A percentile compares a stretch with the other conserved stretches of the same genome.
phyloP scores from a whole-genome alignment of 1,140 invertebrate genomes.

The Drosophila tristis region DNA sequence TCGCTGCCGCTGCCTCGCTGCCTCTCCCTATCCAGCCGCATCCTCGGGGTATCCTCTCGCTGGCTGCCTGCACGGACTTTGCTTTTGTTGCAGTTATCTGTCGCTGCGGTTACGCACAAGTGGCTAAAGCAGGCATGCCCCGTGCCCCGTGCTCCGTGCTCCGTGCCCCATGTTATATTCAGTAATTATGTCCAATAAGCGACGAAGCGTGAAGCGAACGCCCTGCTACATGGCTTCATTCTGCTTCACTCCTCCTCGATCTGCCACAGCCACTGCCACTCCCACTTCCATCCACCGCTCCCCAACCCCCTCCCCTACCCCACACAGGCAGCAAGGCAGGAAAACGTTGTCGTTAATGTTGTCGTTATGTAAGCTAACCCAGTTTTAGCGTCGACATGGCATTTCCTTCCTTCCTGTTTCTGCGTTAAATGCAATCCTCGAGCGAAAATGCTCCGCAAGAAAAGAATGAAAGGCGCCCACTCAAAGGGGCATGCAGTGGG shows the following conservation, averaged over 20 bases:
- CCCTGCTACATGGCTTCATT: slow-evolving; percentile 9
- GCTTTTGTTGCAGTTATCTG: slow-evolving; percentile 76
- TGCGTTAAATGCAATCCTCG: slow-evolving; percentile 73
- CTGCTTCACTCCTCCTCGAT: neutral
- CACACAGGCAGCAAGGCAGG: slow-evolving; percentile 51
- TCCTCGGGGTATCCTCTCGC: no score
- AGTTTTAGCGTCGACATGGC: slow-evolving; percentile 80
- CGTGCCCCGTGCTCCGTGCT: neutral
- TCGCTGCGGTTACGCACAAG: slow-evolving; percentile 72
- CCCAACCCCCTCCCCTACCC: neutral
- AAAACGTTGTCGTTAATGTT: slow-evolving; percentile 80
- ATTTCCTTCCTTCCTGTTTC: slow-evolving; percentile 71
- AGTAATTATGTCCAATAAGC: slow-evolving; percentile 82
- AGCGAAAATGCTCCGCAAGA: slow-evolving; percentile 47
- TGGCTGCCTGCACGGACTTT: slow-evolving; percentile 38
- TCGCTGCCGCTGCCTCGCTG: neutral
- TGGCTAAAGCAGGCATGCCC: slow-evolving; percentile 30
- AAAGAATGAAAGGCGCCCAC: slow-evolving; percentile 38
- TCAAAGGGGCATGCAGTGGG: neutral
- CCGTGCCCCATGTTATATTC: slow-evolving; percentile 64
- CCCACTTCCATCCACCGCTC: neutral
- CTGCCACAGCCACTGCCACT: neutral
- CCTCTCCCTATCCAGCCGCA: no score
- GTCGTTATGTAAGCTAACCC: slow-evolving; percentile 79
- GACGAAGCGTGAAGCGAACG: slow-evolving; percentile 63